Conservation (phyloP, 2,113 vertebrate genomes). For the Chaetops frenatus region DNA sequence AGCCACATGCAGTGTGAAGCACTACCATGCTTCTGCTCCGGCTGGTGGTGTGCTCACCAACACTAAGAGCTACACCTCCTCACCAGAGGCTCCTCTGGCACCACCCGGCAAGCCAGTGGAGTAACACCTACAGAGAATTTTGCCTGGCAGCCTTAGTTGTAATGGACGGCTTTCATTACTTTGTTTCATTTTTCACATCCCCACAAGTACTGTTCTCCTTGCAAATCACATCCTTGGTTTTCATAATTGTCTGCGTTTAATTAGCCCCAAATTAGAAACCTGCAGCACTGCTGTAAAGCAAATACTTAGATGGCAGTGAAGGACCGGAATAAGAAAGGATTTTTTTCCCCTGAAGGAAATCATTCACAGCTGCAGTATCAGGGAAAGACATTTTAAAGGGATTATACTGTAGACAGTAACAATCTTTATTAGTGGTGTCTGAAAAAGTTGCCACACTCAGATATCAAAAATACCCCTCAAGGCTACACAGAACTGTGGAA, state of each 20-base stretch:
- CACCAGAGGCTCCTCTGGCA: rapidly evolving
- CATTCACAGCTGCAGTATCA: not conserved
- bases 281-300: not conserved
- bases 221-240: not conserved
- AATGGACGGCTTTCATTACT: not conserved
- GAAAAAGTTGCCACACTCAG: not conserved
- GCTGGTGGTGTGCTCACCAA: not conserved
- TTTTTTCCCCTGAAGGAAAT: not conserved
- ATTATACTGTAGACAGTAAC: not conserved
- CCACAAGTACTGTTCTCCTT: not conserved
- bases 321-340: not conserved
- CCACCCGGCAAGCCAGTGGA: no score
- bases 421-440: not conserved
- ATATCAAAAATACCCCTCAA: not conserved
- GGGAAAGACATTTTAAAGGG: not conserved
- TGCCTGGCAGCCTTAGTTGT: not conserved
- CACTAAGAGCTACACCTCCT: not conserved
- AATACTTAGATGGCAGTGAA: not conserved
- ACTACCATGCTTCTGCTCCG: not conserved
- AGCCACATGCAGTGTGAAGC: rapidly evolving
- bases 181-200: not conserved
- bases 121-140: not conserved
- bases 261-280: slow-evolving; percentile 27
- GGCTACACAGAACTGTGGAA: not conserved
- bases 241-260: not conserved